Evolutionary conservation across 2,113 vertebrate genomes (phyloP).

Genomic region (Triplophysa rosa): DNA sequence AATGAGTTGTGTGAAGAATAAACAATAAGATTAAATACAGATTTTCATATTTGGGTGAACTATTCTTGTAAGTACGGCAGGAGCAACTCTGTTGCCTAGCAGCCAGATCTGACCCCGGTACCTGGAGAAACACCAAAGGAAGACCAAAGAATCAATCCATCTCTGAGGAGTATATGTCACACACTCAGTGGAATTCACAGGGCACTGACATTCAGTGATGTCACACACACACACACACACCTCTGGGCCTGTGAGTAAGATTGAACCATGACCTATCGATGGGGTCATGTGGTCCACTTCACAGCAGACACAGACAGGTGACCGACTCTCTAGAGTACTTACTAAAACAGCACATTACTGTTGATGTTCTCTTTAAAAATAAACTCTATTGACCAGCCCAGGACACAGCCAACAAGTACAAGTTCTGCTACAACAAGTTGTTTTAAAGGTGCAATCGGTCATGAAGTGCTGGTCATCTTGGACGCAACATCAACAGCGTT

Average conservation of each 20-base stretch:
- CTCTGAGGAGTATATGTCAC: slow-evolving; percentile 12
- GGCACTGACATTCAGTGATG: background rate
- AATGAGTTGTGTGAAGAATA: too few species aligned
- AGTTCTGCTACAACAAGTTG: background rate
- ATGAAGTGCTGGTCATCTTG: too few species aligned
- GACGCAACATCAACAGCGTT: too few species aligned
- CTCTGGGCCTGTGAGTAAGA: slow-evolving; percentile 1
- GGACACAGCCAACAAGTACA: background rate
- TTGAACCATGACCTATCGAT: slow-evolving; percentile 24
- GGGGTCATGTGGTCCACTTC: slow-evolving; percentile 19
- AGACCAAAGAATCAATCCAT: slow-evolving; percentile 12
- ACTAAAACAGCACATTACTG: slow-evolving; percentile 21
- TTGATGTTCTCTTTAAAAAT: slow-evolving; percentile 21
- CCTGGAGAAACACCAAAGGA: slow-evolving; percentile 12
- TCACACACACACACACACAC: background rate
- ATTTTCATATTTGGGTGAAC: too few species aligned
- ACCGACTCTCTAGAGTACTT: slow-evolving; percentile 16
- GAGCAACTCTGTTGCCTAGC: slow-evolving; percentile 37
- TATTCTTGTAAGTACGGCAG: background rate
- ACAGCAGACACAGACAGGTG: slow-evolving; percentile 14
- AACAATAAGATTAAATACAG: too few species aligned
- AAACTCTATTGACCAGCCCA: background rate
- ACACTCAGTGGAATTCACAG: background rate
- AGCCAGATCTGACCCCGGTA: slow-evolving; percentile 25
- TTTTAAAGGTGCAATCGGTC: too few species aligned